Percentiles rank a stretch among this genome's conserved stretches.
Conservation (phyloP, 2,113 vertebrate species). For the Bucco capensis region DNA sequence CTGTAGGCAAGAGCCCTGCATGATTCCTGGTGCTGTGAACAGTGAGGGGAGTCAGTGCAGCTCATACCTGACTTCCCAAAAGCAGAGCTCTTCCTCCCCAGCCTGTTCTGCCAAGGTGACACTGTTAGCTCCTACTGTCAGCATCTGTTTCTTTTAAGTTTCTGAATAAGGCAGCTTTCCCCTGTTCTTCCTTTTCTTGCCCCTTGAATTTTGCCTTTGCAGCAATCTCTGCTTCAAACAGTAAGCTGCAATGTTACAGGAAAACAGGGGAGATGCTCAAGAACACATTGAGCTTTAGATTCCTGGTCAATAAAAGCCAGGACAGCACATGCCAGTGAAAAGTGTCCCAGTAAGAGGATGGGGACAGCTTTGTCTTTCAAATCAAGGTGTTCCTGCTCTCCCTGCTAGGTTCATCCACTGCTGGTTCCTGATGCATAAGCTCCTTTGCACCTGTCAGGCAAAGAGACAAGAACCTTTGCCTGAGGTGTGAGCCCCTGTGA, state of each 20-base stretch:
- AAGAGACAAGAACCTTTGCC: neutral
- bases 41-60: neutral
- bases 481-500: fast-evolving
- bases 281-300: neutral
- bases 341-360: neutral
- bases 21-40: neutral
- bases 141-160: neutral
- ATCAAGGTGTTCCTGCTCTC: neutral
- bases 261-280: neutral
- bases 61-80: neutral
- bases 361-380: neutral
- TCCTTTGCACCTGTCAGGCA: neutral
- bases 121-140: neutral
- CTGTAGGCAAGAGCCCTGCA: neutral
- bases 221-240: neutral
- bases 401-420: neutral
- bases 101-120: neutral
- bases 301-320: neutral
- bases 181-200: neutral
- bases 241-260: neutral
- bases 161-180: neutral
- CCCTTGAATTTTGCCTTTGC: neutral
- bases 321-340: neutral
- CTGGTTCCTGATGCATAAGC: neutral
- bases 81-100: neutral